Conservation (phyloP, 2,888 invertebrate species). For the Aphidius colemani region DNA sequence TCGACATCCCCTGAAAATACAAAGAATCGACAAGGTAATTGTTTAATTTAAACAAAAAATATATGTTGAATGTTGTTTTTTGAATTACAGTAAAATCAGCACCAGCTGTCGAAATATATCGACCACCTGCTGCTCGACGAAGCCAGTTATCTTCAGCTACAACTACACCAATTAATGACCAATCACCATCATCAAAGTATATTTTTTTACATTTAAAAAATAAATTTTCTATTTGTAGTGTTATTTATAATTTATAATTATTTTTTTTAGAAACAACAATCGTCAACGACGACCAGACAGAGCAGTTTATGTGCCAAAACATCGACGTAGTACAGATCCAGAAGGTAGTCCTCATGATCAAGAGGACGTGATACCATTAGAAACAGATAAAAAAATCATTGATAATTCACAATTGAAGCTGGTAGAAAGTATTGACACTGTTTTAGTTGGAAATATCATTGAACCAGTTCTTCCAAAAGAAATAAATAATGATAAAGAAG, state of each 20-base stretch:
- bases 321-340: slow-evolving; percentile 63
- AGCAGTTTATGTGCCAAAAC: slow-evolving; percentile 79
- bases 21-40: slow-evolving; percentile 48
- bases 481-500: neutral
- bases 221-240: neutral
- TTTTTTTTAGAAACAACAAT: slow-evolving; percentile 4
- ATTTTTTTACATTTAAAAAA: slow-evolving; percentile 27
- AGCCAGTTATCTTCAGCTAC: slow-evolving; percentile 29
- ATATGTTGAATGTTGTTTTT: too few species aligned
- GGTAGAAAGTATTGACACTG: neutral
- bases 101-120: slow-evolving; percentile 62
- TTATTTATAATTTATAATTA: neutral
- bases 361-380: slow-evolving; percentile 27
- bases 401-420: slow-evolving; percentile 1
- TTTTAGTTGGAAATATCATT: neutral
- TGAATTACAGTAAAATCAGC: slow-evolving; percentile 45
- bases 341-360: slow-evolving; percentile 31
- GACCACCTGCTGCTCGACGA: slow-evolving; percentile 63
- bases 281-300: slow-evolving; percentile 72
- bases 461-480: neutral
- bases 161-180: slow-evolving; percentile 19
- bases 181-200: slow-evolving; percentile 31
- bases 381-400: slow-evolving; percentile 22
- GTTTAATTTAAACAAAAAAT: slow-evolving; percentile 6
- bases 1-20: slow-evolving; percentile 48